A percentile compares a stretch with the other conserved stretches of the same genome.
phyloP scores from a whole-genome alignment of 1,140 invertebrate species.

The Acromyrmex heyeri region DNA sequence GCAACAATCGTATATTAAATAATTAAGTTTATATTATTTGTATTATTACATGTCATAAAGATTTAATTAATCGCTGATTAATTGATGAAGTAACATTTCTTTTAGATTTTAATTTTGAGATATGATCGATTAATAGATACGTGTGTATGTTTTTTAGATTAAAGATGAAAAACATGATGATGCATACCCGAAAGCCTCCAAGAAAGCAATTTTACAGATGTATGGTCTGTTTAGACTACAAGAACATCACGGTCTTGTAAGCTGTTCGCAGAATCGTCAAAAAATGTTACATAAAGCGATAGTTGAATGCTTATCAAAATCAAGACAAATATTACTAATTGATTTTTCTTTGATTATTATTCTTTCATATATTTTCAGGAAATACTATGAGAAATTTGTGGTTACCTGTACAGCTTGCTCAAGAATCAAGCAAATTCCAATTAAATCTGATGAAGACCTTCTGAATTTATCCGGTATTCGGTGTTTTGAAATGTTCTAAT shows the following conservation, averaged over 20 bases:
- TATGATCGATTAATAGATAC: background rate
- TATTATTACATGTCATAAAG: background rate
- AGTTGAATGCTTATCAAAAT: background rate
- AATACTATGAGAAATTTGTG: no score
- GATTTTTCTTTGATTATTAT: background rate
- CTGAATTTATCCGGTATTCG: background rate
- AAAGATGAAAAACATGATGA: background rate
- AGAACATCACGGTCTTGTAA: background rate
- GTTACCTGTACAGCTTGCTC: background rate
- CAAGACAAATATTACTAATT: background rate
- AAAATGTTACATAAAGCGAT: background rate
- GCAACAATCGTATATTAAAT: background rate
- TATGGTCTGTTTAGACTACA: background rate
- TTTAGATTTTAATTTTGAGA: background rate
- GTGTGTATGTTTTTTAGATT: background rate
- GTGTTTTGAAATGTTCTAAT: background rate
- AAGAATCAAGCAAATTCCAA: background rate
- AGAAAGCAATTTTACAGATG: background rate
- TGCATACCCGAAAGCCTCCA: background rate
- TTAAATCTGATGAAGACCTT: background rate
- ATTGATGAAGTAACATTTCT: background rate
- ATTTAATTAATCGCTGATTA: background rate
- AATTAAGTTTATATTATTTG: background rate
- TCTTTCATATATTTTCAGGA: background rate
- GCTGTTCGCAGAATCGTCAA: background rate